Evolutionary conservation across 2,113 vertebrate species (phyloP), one percentile per base, ranked within the genome.

Genomic region (Todiramphus saurophagus): DNA sequence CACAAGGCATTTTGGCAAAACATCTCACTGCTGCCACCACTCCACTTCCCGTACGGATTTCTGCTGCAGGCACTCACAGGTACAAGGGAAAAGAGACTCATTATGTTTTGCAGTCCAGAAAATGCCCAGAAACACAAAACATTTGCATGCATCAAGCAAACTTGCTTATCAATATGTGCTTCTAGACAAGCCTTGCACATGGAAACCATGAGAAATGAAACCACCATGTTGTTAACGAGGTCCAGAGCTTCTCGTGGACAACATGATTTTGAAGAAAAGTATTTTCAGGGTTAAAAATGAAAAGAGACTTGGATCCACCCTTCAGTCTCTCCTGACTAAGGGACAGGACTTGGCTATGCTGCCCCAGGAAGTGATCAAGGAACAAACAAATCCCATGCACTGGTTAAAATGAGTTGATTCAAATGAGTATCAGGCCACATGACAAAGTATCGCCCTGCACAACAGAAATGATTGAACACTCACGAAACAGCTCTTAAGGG

Each of bases 61-160:
- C 27, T 76, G 79, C 19, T 0, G 0, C 3, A 3, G 72, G 18
- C 44, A 48, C 59, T 66, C 44, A 31, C 33, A 30, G 33, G 35
- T 31, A 79, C 25, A 28, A 41, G 77, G 64, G 70, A 81, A 96
- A 60, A 91, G 64, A 78, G 39, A 21, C 27, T 53, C 6, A 0
- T 37, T 70, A 24, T 75, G n/a, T 50, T 72, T 55, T 43, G 51
- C 55, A 50, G 19, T 58, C 62, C 21, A 33, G 62, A 63, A 89
- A 84, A 63, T 33, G 17, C 12, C 43, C n/a, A 64, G 78, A n/a
- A 93, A 82, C 33, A 78, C 15, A 43, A 59, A 68, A 28, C 8
- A 70, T 67, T 82, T 64, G 56, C 75, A 56, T 60, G 67, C 16
- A 33, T 19, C 78, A 92, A 78, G 51, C 85, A 75, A 88, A 82